A percentile compares a stretch with the other conserved stretches of the same genome.
These are phyloP conservation scores for Anarrhichthys ocellatus DNA, from an alignment of 2,113 vertebrate genomes.

Conservation along the genomic window DNA sequence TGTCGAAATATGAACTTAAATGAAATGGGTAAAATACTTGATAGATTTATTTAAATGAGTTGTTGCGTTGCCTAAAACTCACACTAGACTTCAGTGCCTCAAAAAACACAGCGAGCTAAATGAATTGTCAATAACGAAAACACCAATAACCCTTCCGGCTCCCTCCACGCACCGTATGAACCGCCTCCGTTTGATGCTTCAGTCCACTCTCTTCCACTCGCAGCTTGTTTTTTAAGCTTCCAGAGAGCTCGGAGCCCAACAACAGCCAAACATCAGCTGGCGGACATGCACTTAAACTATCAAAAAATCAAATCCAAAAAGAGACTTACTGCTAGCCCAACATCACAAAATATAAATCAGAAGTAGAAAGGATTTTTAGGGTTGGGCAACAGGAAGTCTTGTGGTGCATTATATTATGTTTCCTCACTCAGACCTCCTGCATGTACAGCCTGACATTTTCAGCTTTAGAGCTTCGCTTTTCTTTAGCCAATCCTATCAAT, in stretches of 20 bases:
- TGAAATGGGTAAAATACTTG: not conserved
- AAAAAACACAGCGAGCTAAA: constrained; percentile 35
- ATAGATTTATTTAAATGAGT: not conserved
- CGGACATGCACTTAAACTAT: constrained; percentile 15
- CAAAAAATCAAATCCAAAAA: not conserved
- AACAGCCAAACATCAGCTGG: not conserved
- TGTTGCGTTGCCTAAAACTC: constrained; percentile 9
- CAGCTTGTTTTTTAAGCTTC: constrained; percentile 16
- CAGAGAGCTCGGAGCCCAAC: not conserved
- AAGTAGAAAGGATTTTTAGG: not conserved
- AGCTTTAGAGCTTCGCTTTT: constrained; percentile 37
- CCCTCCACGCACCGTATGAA: constrained; percentile 19
- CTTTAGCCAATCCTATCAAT: constrained; percentile 46
- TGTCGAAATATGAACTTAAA: too few species aligned
- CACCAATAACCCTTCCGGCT: constrained; percentile 44
- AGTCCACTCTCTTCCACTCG: constrained; percentile 19
- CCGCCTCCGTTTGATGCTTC: constrained; percentile 9
- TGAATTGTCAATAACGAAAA: constrained; percentile 52
- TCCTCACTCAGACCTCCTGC: constrained; percentile 18
- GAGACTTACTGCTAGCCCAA: not conserved
- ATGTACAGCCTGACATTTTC: constrained; percentile 41
- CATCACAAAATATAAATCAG: constrained; percentile 16
- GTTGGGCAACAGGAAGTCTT: not conserved
- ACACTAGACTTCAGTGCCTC: constrained; percentile 12
- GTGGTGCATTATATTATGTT: constrained; percentile 2